Evolutionary conservation across 2,113 vertebrate genomes (phyloP).

Genomic region (Martes martes): DNA sequence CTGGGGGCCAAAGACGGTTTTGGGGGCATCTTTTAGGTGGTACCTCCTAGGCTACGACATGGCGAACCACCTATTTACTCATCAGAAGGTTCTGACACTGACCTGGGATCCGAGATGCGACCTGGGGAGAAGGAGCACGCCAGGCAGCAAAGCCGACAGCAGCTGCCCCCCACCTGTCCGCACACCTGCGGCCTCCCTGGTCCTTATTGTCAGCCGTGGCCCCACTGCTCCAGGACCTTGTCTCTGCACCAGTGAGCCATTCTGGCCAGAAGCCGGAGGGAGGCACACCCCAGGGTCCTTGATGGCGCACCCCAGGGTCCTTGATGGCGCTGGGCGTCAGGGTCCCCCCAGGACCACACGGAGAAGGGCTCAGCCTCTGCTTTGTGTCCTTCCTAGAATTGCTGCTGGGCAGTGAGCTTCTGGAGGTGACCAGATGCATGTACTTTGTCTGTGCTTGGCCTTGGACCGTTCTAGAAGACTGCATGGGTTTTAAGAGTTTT

Average conservation of each 20-base stretch:
- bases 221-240: not conserved
- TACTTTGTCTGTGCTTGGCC: not conserved
- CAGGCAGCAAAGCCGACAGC: not conserved
- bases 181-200: fast-evolving
- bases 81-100: fast-evolving
- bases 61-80: fast-evolving
- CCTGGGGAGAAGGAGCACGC: no score
- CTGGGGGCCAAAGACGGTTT: not conserved
- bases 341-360: not conserved
- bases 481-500: not conserved
- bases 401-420: not conserved
- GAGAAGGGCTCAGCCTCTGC: not conserved
- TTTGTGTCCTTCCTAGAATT: no score
- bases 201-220: not conserved
- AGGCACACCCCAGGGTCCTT: not conserved
- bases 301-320: fast-evolving
- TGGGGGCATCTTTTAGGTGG: not conserved
- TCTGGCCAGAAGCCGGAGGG: not conserved
- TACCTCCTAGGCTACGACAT: not conserved
- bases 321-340: fast-evolving
- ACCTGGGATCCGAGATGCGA: not conserved
- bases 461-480: not conserved
- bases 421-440: not conserved
- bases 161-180: fast-evolving
- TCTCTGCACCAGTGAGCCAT: not conserved